Conservation (phyloP, 2,888 invertebrate species). For the Erebia ligea region DNA sequence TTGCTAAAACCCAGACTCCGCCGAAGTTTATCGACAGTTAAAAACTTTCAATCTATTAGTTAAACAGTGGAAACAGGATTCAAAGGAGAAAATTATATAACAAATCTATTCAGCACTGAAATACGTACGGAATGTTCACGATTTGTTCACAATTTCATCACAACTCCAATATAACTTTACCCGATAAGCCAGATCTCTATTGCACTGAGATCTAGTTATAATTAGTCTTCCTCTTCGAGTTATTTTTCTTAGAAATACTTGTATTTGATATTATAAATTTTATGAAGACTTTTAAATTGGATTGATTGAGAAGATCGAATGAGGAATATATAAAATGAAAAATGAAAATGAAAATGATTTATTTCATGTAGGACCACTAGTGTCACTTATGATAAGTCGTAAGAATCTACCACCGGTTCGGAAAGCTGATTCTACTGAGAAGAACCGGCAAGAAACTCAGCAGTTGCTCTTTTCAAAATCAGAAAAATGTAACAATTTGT, state of each 20-base stretch:
- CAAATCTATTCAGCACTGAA: conserved; percentile 6
- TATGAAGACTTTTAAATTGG: neutral
- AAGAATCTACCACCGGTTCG: too few relatives aligned
- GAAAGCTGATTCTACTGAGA: too few relatives aligned
- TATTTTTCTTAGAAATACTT: conserved; percentile 6
- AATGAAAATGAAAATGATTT: too few relatives aligned
- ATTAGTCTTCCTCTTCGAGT: conserved; percentile 7
- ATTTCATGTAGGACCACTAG: too few relatives aligned
- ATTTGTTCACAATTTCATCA: conserved; percentile 8
- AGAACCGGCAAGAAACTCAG: too few relatives aligned
- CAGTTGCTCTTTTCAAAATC: too few relatives aligned
- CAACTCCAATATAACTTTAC: conserved; percentile 13
- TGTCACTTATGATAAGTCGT: too few relatives aligned
- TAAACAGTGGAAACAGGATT: neutral
- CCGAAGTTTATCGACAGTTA: conserved; percentile 2
- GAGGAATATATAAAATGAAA: too few relatives aligned
- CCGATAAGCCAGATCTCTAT: conserved; percentile 16
- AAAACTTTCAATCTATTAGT: conserved; percentile 5
- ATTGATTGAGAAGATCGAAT: neutral
- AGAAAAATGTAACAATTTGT: too few relatives aligned
- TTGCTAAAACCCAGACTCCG: neutral
- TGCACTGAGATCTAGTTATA: conserved; percentile 13
- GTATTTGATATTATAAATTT: conserved; percentile 18
- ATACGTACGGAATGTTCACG: conserved; percentile 15
- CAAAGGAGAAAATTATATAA: neutral